phyloP scores from a whole-genome alignment of 2,113 vertebrate species.

The Verasper variegatus region DNA sequence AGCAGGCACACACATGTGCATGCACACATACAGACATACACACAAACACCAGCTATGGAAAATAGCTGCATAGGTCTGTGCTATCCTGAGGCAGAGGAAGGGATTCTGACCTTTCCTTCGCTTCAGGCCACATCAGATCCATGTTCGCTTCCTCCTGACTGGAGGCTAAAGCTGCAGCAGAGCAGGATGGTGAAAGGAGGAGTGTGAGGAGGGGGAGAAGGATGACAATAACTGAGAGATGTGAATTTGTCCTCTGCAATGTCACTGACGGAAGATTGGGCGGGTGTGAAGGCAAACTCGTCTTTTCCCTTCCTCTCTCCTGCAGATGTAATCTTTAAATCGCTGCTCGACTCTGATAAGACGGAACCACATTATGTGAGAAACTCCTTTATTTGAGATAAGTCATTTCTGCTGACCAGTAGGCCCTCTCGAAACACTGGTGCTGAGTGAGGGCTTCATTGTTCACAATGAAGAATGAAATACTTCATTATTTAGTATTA shows the following conservation, averaged over 20 bases:
- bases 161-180: conserved; percentile 61
- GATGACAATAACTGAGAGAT: conserved; percentile 65
- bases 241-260: conserved; percentile 77
- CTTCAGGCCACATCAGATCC: conserved; percentile 66
- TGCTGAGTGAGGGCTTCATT: conserved; percentile 76
- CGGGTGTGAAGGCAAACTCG: conserved; percentile 38
- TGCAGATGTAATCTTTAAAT: conserved; percentile 73
- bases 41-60: conserved; percentile 43
- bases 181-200: conserved; percentile 41
- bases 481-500: conserved; percentile 54
- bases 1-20: conserved; percentile 29
- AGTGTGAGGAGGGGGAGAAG: conserved; percentile 11
- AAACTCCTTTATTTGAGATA: conserved; percentile 68
- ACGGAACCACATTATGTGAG: conserved; percentile 49
- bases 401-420: conserved; percentile 77
- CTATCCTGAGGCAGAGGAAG: conserved; percentile 72
- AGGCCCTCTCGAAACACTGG: conserved; percentile 39
- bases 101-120: conserved; percentile 79
- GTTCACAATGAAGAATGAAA: conserved; percentile 62
- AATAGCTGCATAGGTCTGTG: conserved; percentile 76
- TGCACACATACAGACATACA: conserved; percentile 41
- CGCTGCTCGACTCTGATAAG: conserved; percentile 69
- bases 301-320: conserved; percentile 37
- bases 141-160: conserved; percentile 65
- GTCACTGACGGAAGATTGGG: conserved; percentile 69